phyloP scores from a whole-genome alignment of 2,888 invertebrate species.

The Willowsia nigromaculata region DNA sequence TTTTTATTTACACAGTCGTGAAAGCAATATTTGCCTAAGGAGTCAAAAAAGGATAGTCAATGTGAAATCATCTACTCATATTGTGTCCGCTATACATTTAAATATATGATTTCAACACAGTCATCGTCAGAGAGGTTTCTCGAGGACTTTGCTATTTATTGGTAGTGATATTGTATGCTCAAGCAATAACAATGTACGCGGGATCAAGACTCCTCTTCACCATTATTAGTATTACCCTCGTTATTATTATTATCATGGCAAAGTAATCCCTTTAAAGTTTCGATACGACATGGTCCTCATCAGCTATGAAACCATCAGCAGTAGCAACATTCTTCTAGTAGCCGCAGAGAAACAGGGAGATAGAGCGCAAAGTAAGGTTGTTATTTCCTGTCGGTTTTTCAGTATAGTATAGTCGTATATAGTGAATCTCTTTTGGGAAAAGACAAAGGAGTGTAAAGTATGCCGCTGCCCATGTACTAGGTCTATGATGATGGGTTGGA shows the following conservation, averaged over 20 bases:
- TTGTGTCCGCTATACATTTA: not conserved
- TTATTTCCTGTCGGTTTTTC: not conserved
- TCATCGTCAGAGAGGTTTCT: not conserved
- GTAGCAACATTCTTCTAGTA: not conserved
- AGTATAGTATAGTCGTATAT: not conserved
- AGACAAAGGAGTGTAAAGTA: conserved; percentile 27
- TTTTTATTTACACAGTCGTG: not conserved
- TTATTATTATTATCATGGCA: conserved; percentile 50
- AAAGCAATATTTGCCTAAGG: not conserved
- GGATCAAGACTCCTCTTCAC: conserved; percentile 45
- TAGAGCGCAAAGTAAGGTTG: conserved; percentile 1
- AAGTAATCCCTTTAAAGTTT: conserved; percentile 66
- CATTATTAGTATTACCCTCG: conserved; percentile 49
- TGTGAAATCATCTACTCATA: not conserved
- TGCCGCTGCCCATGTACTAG: not conserved
- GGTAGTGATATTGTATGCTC: not conserved
- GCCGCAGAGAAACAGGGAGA: not conserved
- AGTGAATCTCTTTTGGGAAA: not conserved
- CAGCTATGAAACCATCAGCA: conserved; percentile 50
- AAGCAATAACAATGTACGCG: conserved; percentile 40
- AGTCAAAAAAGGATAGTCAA: not conserved
- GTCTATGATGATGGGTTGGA: conserved; percentile 60
- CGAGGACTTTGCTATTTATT: not conserved
- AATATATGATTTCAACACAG: not conserved
- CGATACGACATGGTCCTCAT: conserved; percentile 18